phyloP scores from a whole-genome alignment of 2,113 vertebrate genomes.

The Hylia prasina region DNA sequence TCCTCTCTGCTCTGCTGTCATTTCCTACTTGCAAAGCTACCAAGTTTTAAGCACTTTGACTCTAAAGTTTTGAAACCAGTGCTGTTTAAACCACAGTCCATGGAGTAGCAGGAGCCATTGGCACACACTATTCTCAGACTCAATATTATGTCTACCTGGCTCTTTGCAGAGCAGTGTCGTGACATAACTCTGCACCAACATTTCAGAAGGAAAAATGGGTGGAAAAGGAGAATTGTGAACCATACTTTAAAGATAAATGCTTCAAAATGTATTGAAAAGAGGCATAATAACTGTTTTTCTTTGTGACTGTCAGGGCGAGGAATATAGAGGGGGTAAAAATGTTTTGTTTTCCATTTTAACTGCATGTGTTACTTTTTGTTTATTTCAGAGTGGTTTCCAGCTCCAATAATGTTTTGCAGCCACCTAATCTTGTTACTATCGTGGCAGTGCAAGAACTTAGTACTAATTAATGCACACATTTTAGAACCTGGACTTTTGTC shows the following conservation, averaged over 20 bases:
- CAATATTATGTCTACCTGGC: neutral
- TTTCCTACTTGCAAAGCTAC: neutral
- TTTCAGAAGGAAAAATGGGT: neutral
- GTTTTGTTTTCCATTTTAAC: neutral
- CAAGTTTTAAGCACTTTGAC: neutral
- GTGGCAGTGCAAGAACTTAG: neutral
- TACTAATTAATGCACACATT: neutral
- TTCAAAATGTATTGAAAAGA: neutral
- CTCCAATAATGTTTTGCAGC: neutral
- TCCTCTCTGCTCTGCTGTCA: neutral
- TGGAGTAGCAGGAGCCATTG: neutral
- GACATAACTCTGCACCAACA: neutral
- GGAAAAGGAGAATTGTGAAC: neutral
- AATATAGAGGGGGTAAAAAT: neutral
- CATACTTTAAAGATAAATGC: neutral
- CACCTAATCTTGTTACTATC: neutral
- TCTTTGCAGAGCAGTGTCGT: neutral
- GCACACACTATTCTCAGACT: neutral
- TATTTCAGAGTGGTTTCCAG: neutral
- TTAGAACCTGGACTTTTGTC: neutral
- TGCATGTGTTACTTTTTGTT: neutral
- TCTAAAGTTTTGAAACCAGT: neutral
- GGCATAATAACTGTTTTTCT: neutral
- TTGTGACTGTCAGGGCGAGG: neutral
- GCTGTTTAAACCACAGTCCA: neutral